phyloP scores from a whole-genome alignment of 2,113 vertebrate species.

The Polyodon spathula region DNA sequence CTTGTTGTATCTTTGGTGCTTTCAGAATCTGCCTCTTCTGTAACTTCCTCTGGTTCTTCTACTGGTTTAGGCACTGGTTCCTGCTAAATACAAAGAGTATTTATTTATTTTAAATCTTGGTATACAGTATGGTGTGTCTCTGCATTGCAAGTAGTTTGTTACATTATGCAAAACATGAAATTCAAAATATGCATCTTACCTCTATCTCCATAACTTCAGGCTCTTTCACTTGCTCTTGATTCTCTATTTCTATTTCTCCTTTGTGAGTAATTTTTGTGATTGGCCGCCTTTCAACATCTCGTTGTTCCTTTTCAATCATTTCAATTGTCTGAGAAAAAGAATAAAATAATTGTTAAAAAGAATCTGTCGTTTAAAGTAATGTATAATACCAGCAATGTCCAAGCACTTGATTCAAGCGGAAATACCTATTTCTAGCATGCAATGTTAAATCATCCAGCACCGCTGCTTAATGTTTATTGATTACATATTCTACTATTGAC shows the following conservation, averaged over 20 bases:
- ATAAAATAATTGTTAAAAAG: neutral
- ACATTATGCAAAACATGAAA: too few relatives aligned
- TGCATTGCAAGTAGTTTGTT: too few relatives aligned
- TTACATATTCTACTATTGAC: too few relatives aligned
- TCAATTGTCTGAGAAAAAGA: conserved; percentile 77
- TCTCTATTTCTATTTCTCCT: conserved; percentile 98
- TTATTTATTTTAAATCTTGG: too few relatives aligned
- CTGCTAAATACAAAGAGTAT: conserved; percentile 30
- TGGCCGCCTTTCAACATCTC: conserved; percentile 87
- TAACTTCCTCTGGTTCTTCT: conserved; percentile 64
- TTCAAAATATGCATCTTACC: conserved; percentile 41
- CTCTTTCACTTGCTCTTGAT: conserved; percentile 80
- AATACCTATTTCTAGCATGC: too few relatives aligned
- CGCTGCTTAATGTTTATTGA: too few relatives aligned
- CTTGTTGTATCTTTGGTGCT: conserved; percentile 74
- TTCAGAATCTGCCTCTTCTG: conserved; percentile 62
- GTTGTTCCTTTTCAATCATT: conserved; percentile 97
- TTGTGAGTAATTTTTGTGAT: conserved; percentile 98
- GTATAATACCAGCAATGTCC: too few relatives aligned
- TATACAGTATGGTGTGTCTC: too few relatives aligned
- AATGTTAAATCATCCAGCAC: too few relatives aligned
- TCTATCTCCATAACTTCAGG: conserved; percentile 69
- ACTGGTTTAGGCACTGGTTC: conserved; percentile 53
- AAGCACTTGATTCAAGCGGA: too few relatives aligned
- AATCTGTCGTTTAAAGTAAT: neutral